phyloP scores from a whole-genome alignment of 2,797 vertebrate genomes.

The Poeciliopsis presidionis region DNA sequence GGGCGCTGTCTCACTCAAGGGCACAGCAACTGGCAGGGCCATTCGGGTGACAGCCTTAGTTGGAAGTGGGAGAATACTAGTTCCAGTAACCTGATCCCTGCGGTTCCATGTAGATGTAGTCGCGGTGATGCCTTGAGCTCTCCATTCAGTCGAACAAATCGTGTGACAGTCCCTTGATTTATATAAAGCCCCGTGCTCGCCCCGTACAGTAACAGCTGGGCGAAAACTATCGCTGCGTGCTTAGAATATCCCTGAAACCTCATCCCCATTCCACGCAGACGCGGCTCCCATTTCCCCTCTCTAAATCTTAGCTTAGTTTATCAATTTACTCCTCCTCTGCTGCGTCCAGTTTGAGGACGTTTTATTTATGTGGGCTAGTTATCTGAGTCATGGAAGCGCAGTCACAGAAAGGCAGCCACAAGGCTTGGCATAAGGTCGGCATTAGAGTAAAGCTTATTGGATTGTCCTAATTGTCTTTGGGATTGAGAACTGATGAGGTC shows the following conservation, averaged over 20 bases:
- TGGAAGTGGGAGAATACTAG: conserved; percentile 72
- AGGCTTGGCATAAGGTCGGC: conserved; percentile 61
- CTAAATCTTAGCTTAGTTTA: conserved; percentile 69
- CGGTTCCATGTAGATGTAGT: conserved; percentile 58
- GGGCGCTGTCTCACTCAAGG: conserved; percentile 79
- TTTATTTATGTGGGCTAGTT: conserved; percentile 45
- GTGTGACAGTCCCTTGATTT: conserved; percentile 63
- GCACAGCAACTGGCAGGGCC: conserved; percentile 76
- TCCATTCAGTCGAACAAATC: conserved; percentile 65
- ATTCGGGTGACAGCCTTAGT: conserved; percentile 66
- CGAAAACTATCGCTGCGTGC: conserved; percentile 62
- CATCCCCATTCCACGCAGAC: conserved; percentile 48
- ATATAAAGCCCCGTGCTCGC: conserved; percentile 74
- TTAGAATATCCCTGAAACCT: conserved; percentile 71
- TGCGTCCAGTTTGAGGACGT: conserved; percentile 38
- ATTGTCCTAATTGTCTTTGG: conserved; percentile 83
- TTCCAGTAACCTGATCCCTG: conserved; percentile 69
- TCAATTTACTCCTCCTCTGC: conserved; percentile 50
- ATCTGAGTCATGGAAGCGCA: conserved; percentile 39
- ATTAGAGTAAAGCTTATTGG: conserved; percentile 78
- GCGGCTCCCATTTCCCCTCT: conserved; percentile 66
- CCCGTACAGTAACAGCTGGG: conserved; percentile 70
- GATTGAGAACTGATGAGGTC: conserved; percentile 73
- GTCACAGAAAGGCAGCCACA: conserved; percentile 46
- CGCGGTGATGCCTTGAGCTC: conserved; percentile 57